Evolutionary conservation across 1,140 invertebrate species (phyloP).

Genomic region (Oryzaephilus surinamensis): DNA sequence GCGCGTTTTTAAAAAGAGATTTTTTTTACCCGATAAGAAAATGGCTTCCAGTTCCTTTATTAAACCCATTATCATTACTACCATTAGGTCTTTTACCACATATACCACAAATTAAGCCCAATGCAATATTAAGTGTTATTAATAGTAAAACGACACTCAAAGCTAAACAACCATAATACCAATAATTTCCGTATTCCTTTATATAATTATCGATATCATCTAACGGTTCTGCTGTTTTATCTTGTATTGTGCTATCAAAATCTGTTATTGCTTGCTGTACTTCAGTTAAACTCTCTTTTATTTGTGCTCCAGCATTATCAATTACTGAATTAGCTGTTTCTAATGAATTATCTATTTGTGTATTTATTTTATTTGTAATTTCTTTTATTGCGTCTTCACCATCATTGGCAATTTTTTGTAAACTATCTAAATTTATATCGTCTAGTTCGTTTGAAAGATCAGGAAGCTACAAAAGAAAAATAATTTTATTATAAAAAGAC

Average conservation of each 20-base stretch:
- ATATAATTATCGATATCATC: constrained; percentile 42
- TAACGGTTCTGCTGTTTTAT: constrained; percentile 31
- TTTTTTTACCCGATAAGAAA: constrained; percentile 76
- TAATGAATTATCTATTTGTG: constrained; percentile 55
- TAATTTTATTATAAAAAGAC: too few species aligned
- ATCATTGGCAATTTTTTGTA: too few species aligned
- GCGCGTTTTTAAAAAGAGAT: too few species aligned
- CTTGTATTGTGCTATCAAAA: constrained; percentile 24
- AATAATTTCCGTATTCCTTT: constrained; percentile 50
- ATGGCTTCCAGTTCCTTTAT: constrained; percentile 68
- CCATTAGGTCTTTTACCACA: constrained; percentile 76
- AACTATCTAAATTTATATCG: too few species aligned
- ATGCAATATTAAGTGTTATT: constrained; percentile 47
- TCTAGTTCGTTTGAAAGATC: too few species aligned
- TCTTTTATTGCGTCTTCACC: constrained; percentile 24
- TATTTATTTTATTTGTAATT: constrained; percentile 45
- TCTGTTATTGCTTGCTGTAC: constrained; percentile 10
- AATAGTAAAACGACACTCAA: constrained; percentile 41
- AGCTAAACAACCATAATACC: constrained; percentile 41
- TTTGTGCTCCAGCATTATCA: constrained; percentile 41
- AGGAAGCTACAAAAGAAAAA: constrained; percentile 49
- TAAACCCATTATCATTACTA: constrained; percentile 70
- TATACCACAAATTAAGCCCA: constrained; percentile 74
- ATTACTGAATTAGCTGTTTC: constrained; percentile 51
- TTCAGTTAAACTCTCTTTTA: neutral